A percentile compares a stretch with the other conserved stretches of the same genome.
Evolutionary conservation across 2,113 vertebrate species (phyloP).

Genomic region (Edolisoma coerulescens): DNA sequence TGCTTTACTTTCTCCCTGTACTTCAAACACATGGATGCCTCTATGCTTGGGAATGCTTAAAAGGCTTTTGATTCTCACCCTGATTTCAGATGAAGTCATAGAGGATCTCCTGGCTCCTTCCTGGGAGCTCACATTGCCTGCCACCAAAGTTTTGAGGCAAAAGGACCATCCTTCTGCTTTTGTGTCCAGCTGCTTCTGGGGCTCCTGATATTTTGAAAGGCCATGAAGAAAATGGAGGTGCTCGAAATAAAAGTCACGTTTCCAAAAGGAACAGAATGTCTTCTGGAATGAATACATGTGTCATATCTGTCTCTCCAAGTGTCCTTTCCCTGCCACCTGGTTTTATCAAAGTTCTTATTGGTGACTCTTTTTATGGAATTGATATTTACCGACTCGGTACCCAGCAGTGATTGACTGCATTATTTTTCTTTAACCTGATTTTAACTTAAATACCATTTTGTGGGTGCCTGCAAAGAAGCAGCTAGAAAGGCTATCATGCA

Average conservation of each 20-base stretch:
- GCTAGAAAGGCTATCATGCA: not conserved
- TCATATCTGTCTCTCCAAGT: not conserved
- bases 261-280: not conserved
- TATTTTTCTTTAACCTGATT: conserved; percentile 16
- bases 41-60: not conserved
- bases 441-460: not conserved
- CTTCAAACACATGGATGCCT: not conserved
- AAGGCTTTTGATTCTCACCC: not conserved
- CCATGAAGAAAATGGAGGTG: not conserved
- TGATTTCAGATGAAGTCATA: not conserved
- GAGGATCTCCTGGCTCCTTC: not conserved
- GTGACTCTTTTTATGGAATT: not conserved
- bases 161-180: not conserved
- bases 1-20: not conserved
- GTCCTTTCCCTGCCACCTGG: not conserved
- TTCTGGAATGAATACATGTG: not conserved
- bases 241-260: not conserved
- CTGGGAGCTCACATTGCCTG: not conserved
- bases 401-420: not conserved
- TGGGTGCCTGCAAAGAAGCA: not conserved
- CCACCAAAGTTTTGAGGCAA: not conserved
- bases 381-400: not conserved
- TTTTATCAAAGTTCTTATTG: not conserved
- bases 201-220: not conserved
- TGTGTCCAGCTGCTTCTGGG: not conserved